phyloP scores from a whole-genome alignment of 2,113 vertebrate genomes.

The Antechinus flavipes region DNA sequence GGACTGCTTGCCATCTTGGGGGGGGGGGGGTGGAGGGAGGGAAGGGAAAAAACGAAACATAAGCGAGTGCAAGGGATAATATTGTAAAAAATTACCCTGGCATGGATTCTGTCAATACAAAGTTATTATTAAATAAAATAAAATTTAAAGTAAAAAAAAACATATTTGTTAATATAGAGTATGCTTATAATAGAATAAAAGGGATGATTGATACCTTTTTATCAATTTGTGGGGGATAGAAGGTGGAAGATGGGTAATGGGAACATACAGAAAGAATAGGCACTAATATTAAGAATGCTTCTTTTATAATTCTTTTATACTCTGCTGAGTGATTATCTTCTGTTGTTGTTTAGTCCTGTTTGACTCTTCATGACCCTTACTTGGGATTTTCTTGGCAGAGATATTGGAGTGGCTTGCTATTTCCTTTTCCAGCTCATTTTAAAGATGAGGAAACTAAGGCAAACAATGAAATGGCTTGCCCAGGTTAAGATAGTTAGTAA shows the following conservation, averaged over 20 bases:
- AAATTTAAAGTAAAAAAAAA: too few species aligned
- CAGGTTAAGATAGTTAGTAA: not conserved
- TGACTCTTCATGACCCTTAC: not conserved
- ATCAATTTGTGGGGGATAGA: not conserved
- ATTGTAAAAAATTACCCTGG: too few species aligned
- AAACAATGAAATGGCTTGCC: not conserved
- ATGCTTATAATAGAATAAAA: not conserved
- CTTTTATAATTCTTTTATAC: not conserved
- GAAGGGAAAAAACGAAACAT: too few species aligned
- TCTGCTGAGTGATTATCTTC: not conserved
- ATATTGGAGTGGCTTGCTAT: not conserved
- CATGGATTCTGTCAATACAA: too few species aligned
- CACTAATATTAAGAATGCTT: not conserved
- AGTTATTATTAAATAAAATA: too few species aligned
- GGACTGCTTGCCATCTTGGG: too few species aligned
- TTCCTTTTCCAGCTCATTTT: not conserved
- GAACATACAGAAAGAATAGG: not conserved
- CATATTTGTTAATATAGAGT: not conserved
- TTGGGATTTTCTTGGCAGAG: not conserved
- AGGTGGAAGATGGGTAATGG: not conserved
- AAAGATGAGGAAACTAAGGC: not conserved
- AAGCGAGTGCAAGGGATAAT: too few species aligned
- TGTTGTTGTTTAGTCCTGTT: not conserved
- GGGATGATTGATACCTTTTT: not conserved
- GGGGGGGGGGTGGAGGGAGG: too few species aligned